Evolutionary conservation across 2,113 vertebrate species (phyloP), one percentile per base, ranked within the genome.

Genomic region (Casuarius casuarius): DNA sequence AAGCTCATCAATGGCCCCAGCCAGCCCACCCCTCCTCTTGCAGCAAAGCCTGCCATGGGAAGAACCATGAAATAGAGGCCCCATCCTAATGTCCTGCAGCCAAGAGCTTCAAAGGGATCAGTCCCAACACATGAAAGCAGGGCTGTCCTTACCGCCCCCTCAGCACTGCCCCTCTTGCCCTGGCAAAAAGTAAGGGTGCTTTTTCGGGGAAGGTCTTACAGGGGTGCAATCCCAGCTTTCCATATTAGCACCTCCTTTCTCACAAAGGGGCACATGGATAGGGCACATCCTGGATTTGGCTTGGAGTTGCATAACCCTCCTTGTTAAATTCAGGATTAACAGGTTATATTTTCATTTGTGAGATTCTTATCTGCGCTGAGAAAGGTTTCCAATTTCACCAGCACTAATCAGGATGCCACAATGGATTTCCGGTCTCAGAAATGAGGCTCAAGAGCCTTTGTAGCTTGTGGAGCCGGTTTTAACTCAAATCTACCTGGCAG

Each of bases 371-470:
- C 95, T 74, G 87, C 84, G 56, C 79, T 3, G 12, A 96, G 89
- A 95, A 95, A 95, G 94, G 94, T 94, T 96, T 97, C 94, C 44
- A 20, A 97, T 97, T 96, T 97, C 97, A 97, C 78, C 94, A 81
- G 95, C 94, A 40, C 94, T 96, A 95, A 96, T 94, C 95, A 96
- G 91, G 94, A 96, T 2, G 29, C 91, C 94, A 91, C 94, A 90
- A 94, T 94, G 93, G 95, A 80, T 95, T 97, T 97, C 96, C 78
- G 75, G 87, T 44, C 87, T 19, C 31, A 2, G 84, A 93, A 77
- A 11, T 1, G 67, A 94, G 84, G 78, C 82, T 95, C 2, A 1
- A 68, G 82, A 85, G 82, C 91, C 91, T 95, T 90, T 95, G 89
- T 68, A 95, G 82, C 87, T 91, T 11, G 72, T 75, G 91, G 84